Evolutionary conservation across 2,797 vertebrate species (phyloP).

Genomic region (Scleropages formosus): DNA sequence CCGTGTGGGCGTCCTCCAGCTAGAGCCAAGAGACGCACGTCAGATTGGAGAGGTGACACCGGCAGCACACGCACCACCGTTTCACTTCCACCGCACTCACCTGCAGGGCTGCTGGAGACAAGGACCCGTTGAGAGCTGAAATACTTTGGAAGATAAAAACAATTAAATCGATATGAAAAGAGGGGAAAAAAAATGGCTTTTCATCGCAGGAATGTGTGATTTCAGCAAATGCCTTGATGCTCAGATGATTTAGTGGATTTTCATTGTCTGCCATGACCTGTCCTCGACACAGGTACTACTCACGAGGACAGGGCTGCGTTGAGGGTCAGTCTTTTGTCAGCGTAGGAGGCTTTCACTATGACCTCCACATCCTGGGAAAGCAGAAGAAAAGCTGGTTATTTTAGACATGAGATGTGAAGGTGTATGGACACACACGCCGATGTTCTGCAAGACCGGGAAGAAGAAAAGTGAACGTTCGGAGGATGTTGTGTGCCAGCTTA

Average conservation of each 20-base stretch:
- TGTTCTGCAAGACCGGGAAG: too few relatives aligned
- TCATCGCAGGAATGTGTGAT: too few relatives aligned
- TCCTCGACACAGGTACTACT: constrained; percentile 38
- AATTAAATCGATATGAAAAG: too few relatives aligned
- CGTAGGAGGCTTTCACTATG: constrained; percentile 67
- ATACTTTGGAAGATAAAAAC: constrained; percentile 46
- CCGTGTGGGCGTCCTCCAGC: constrained; percentile 46
- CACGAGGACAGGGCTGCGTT: constrained; percentile 56
- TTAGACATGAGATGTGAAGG: background rate
- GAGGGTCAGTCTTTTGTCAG: constrained; percentile 71
- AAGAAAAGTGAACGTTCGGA: background rate
- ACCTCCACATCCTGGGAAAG: constrained; percentile 58
- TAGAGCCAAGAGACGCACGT: constrained; percentile 45
- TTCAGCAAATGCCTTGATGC: too few relatives aligned
- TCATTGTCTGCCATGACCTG: background rate
- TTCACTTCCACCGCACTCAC: constrained; percentile 30
- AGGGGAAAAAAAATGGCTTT: too few relatives aligned
- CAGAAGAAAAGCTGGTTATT: background rate
- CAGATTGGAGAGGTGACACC: constrained; percentile 6
- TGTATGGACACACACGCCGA: background rate
- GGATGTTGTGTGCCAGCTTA: constrained; percentile 45
- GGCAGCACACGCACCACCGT: background rate
- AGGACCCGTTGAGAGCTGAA: constrained; percentile 49
- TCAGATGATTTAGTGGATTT: background rate
- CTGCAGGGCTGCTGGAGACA: constrained; percentile 34